Evolutionary conservation across 2,797 vertebrate species (phyloP), one percentile per base, ranked within the genome.

Genomic region (Parauchenoglanis ngamensis): DNA sequence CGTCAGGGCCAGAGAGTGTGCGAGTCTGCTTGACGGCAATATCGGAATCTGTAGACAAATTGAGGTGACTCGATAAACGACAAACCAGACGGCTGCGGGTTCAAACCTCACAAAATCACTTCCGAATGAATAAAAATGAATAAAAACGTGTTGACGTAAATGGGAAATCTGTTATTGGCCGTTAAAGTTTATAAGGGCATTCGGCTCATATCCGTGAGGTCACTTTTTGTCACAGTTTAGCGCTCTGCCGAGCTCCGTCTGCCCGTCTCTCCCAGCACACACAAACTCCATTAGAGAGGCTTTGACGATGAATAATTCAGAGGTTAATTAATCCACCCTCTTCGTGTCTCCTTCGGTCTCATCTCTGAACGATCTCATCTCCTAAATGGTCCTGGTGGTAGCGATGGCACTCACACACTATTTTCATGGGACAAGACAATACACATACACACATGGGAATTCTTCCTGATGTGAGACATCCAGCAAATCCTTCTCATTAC

Each of bases 291-390:
- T 78, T 59, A 46, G 70, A 31, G 54, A 85, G 28, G 40, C 77
- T 54, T 8, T 88, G 54, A 40, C 72, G 56, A 49, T 86, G 31
- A 78, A 88, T 86, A 86, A 84, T 84, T 83, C 63, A 63, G 73
- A 72, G 84, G 79, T 84, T 78, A 86, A 86, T 86, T 12, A 83
- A 23, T 86, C 85, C 65, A 7, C 63, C 25, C 25, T 79, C 68
- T 88, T 68, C 79, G 44, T 44, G 82, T 83, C 82, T 83, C 82
- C 12, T 31, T 49, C 35, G 63, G 35, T 35, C 35, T 83, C 59
- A 19, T 52, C 80, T 52, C 80, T 11, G 44, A 19, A 67, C 19
- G 8, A 75, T 31, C 84, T 77, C 57, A 25, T 77, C 77, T 77
- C 44, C 57, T 85, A 63, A 76, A 65, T 52, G 13, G 40, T 85